phyloP scores from a whole-genome alignment of 2,888 invertebrate species.

The Cerceris rybyensis region DNA sequence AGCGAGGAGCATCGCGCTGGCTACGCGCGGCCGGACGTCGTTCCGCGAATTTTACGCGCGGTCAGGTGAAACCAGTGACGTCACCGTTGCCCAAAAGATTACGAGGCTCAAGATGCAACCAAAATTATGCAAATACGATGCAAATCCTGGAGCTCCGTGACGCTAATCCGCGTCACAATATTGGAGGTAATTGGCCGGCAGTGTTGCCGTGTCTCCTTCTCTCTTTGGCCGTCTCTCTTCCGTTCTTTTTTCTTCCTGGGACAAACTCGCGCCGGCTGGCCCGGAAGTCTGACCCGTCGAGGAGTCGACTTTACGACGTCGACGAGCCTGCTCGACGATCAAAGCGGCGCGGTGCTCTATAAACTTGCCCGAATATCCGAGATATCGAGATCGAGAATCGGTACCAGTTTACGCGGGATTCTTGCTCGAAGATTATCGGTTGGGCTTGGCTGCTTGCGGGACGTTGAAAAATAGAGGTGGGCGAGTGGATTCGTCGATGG shows the following conservation, averaged over 20 bases:
- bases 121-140: constrained; percentile 81
- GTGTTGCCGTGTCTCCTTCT: constrained; percentile 64
- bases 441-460: too few species aligned
- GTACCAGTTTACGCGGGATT: too few species aligned
- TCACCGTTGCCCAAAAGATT: constrained; percentile 67
- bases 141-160: constrained; percentile 77
- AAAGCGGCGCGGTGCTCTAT: background rate
- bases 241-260: constrained; percentile 21
- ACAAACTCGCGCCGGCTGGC: constrained; percentile 11
- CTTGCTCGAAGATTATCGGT: too few species aligned
- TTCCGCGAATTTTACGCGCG: constrained; percentile 36
- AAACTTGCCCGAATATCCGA: background rate
- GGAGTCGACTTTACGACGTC: background rate
- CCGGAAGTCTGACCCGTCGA: constrained; percentile 44
- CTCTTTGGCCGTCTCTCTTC: constrained; percentile 22
- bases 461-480: too few species aligned
- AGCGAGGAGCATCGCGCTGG: background rate
- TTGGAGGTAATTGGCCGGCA: constrained; percentile 80
- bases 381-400: background rate
- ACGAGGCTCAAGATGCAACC: constrained; percentile 74
- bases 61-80: constrained; percentile 62
- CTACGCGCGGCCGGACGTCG: constrained; percentile 26
- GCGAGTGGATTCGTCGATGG: too few species aligned
- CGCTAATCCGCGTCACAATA: constrained; percentile 81
- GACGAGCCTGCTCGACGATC: too few species aligned